A percentile compares a stretch with the other conserved stretches of the same genome.
Conservation (phyloP, 1,140 invertebrate genomes). For the Bombus impatiens region DNA sequence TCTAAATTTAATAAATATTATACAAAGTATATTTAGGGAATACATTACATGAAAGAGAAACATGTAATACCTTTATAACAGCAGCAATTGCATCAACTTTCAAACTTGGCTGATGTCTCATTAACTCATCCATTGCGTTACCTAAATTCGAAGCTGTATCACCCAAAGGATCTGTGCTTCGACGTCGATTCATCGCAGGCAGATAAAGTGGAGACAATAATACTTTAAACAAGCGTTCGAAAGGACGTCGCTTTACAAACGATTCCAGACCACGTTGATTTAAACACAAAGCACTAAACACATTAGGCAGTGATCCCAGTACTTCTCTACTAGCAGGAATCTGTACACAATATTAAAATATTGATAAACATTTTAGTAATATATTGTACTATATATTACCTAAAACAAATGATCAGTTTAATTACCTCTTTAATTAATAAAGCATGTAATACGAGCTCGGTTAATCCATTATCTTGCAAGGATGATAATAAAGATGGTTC, state of each 20-base stretch:
- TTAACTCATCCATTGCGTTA: constrained; percentile 96
- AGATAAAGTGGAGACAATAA: constrained; percentile 92
- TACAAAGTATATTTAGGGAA: neutral
- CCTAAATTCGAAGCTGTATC: constrained; percentile 96
- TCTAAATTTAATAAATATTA: neutral
- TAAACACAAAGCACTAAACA: constrained; percentile 95
- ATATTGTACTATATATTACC: neutral
- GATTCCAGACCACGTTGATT: constrained; percentile 92
- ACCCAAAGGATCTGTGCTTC: constrained; percentile 91
- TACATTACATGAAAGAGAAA: neutral
- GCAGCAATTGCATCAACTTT: constrained; percentile 90
- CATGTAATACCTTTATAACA: constrained; percentile 85
- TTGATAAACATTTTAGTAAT: neutral
- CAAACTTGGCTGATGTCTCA: constrained; percentile 95
- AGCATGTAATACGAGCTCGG: constrained; percentile 93
- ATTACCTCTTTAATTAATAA: constrained; percentile 90
- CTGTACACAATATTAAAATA: constrained; percentile 45
- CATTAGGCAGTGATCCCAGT: constrained; percentile 93
- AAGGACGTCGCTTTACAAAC: constrained; percentile 92
- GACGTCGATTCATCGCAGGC: constrained; percentile 91
- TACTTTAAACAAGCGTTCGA: constrained; percentile 93
- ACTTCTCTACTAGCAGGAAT: constrained; percentile 95
- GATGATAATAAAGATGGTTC: constrained; percentile 94
- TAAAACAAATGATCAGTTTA: neutral
- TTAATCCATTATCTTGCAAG: constrained; percentile 94